These are phyloP conservation scores for Sebastes hubbsi DNA, from an alignment of 2,797 vertebrate species.

Conservation along the genomic window DNA sequence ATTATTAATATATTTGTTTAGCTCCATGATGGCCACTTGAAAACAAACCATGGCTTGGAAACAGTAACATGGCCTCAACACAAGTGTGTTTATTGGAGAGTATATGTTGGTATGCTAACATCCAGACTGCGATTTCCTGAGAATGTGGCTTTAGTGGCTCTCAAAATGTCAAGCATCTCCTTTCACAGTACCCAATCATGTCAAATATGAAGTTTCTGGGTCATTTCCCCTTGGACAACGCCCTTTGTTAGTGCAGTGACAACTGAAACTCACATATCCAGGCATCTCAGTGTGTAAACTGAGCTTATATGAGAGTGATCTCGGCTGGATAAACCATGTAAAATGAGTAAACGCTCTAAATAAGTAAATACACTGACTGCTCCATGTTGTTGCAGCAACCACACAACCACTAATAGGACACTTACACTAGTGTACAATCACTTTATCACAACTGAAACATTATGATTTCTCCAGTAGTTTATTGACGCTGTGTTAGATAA, in stretches of 20 bases:
- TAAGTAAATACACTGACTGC: background rate
- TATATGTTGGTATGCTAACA: background rate
- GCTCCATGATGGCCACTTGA: background rate
- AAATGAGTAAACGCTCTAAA: background rate
- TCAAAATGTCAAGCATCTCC: background rate
- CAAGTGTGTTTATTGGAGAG: background rate
- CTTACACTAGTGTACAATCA: background rate
- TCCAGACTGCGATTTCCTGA: background rate
- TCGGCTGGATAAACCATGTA: background rate
- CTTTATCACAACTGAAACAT: background rate
- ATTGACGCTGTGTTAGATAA: conserved; percentile 5
- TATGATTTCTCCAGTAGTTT: background rate
- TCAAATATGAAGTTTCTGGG: background rate
- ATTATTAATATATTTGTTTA: background rate
- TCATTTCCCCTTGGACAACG: background rate
- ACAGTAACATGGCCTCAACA: background rate
- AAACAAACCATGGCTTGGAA: background rate
- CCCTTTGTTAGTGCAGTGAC: background rate
- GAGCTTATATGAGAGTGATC: background rate
- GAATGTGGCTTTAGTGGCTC: background rate
- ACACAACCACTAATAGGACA: background rate
- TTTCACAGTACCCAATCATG: background rate
- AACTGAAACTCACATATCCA: background rate
- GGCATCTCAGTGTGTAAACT: background rate
- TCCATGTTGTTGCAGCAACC: background rate